Evolutionary conservation across 92 coral and sea anemone genomes (phyloP).

Genomic region (Heteractis magnifica): DNA sequence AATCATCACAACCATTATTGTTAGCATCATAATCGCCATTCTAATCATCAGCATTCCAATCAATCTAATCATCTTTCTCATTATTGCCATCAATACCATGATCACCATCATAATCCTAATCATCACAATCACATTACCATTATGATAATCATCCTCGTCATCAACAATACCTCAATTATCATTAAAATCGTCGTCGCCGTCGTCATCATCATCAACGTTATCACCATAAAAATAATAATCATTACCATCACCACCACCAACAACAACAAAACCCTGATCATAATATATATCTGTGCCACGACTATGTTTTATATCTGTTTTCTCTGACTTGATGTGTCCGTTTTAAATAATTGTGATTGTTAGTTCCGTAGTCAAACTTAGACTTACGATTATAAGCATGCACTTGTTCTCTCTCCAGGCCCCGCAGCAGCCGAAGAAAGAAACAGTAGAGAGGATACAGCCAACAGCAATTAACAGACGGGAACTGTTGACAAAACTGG

Average conservation of each 20-base stretch:
- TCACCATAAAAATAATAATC: background rate
- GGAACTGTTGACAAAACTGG: slow-evolving; percentile 48
- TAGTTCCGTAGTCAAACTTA: background rate
- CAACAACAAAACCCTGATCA: no score
- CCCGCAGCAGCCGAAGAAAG: slow-evolving; percentile 86
- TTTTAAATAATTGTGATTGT: no score
- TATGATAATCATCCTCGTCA: no score
- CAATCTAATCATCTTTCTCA: background rate
- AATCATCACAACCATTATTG: background rate
- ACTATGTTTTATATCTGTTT: no score
- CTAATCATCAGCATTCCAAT: background rate
- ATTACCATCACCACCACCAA: no score
- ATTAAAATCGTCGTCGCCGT: background rate
- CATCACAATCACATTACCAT: no score
- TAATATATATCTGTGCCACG: no score
- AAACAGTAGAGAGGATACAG: slow-evolving; percentile 39
- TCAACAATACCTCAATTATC: no score
- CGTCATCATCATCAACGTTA: background rate
- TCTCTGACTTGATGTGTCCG: no score
- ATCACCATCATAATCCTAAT: no score
- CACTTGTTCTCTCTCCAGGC: slow-evolving; percentile 87
- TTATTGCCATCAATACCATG: no score
- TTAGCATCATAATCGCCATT: background rate
- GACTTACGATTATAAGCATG: slow-evolving; percentile 65
- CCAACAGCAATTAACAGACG: slow-evolving; percentile 77